A percentile compares a stretch with the other conserved stretches of the same genome.
Evolutionary conservation across 2,113 vertebrate species (phyloP).

Genomic region (Hemiprocne comata): DNA sequence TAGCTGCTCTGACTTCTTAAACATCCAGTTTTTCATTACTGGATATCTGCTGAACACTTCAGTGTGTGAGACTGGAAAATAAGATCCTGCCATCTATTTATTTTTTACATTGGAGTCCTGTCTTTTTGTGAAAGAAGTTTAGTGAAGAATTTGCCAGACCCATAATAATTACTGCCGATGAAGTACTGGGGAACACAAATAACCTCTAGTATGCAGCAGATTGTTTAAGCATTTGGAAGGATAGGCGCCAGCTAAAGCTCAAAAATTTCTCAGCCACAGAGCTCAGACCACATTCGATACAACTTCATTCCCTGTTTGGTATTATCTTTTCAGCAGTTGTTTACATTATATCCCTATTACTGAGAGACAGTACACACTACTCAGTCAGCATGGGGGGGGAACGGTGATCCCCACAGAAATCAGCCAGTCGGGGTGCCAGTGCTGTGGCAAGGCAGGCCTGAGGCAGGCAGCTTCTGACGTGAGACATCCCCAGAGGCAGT

Average conservation of each 20-base stretch:
- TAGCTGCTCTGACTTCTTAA: background rate
- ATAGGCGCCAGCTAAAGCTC: fast-evolving
- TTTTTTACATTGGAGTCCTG: background rate
- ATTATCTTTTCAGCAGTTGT: background rate
- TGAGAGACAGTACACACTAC: background rate
- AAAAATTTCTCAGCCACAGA: background rate
- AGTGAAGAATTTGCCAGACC: background rate
- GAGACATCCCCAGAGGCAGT: no score
- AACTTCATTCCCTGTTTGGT: background rate
- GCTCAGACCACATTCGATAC: background rate
- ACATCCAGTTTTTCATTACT: background rate
- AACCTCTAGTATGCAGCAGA: background rate
- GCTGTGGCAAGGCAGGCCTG: background rate
- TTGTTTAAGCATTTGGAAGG: background rate
- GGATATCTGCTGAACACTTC: background rate
- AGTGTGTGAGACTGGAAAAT: background rate
- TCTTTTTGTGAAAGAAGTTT: background rate
- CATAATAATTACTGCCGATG: background rate
- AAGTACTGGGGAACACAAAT: fast-evolving
- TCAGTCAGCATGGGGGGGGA: background rate
- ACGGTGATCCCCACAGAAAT: fast-evolving
- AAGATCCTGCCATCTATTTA: fast-evolving
- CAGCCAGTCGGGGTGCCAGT: fast-evolving
- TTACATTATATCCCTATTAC: background rate
- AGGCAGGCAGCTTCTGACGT: no score